phyloP scores from a whole-genome alignment of 2,113 vertebrate genomes.

The Elanoides forficatus region DNA sequence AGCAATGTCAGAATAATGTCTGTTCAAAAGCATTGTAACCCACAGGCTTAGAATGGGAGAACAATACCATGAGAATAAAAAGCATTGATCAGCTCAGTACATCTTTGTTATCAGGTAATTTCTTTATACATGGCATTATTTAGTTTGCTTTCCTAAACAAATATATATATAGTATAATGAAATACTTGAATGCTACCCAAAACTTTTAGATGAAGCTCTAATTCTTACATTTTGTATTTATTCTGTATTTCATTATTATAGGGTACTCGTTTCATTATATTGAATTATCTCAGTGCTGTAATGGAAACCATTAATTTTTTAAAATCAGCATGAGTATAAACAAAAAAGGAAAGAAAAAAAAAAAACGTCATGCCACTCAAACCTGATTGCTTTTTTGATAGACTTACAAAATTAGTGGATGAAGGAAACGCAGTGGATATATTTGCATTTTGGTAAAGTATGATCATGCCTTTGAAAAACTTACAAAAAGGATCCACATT shows the following conservation, averaged over 20 bases:
- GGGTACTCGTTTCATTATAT: neutral
- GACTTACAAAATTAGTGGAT: constrained; percentile 39
- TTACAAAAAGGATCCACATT: neutral
- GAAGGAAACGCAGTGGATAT: neutral
- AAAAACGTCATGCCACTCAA: constrained; percentile 6
- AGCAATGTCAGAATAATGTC: neutral
- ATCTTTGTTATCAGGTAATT: neutral
- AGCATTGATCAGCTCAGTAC: neutral
- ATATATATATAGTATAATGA: neutral
- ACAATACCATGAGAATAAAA: neutral
- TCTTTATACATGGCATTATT: neutral
- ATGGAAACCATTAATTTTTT: constrained; percentile 50
- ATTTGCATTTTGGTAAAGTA: constrained; percentile 34
- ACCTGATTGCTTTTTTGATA: constrained; percentile 46
- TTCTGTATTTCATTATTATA: constrained; percentile 20
- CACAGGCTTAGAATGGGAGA: neutral
- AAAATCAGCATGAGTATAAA: constrained; percentile 4
- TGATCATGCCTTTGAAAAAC: constrained; percentile 7
- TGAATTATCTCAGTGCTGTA: neutral
- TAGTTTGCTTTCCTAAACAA: neutral
- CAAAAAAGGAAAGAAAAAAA: constrained; percentile 4
- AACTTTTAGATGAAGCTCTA: neutral
- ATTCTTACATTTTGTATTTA: neutral
- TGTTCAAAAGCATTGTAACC: neutral
- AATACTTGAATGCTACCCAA: neutral